Conservation (phyloP, 1,140 invertebrate genomes). For the Medauroidea extradentata region DNA sequence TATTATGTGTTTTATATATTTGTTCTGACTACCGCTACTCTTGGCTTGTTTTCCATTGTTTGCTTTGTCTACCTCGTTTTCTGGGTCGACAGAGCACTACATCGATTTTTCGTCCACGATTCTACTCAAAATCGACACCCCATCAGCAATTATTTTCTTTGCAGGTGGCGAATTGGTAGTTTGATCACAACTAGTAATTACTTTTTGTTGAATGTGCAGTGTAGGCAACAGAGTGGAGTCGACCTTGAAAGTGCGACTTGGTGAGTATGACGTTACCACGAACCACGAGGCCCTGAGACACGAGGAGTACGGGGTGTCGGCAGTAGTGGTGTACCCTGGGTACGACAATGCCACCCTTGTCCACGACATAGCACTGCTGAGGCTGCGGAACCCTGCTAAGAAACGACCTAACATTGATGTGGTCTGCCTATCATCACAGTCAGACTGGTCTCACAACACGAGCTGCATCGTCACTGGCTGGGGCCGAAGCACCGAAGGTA, state of each 20-base stretch:
- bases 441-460: conserved; percentile 13
- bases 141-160: too few species aligned
- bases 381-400: conserved; percentile 34
- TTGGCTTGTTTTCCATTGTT: too few species aligned
- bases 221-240: conserved; percentile 17
- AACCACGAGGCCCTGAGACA: conserved; percentile 24
- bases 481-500: conserved; percentile 48
- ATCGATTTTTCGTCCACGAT: too few species aligned
- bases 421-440: conserved; percentile 41
- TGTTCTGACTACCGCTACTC: too few species aligned
- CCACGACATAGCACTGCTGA: conserved; percentile 47
- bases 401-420: conserved; percentile 41
- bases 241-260: conserved; percentile 43
- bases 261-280: conserved; percentile 47
- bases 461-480: conserved; percentile 57
- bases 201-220: conserved; percentile 12
- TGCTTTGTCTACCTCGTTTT: too few species aligned
- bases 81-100: too few species aligned
- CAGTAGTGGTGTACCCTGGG: conserved; percentile 30
- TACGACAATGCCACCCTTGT: conserved; percentile 42
- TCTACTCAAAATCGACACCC: too few species aligned
- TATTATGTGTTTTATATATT: too few species aligned
- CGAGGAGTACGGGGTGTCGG: conserved; percentile 31
- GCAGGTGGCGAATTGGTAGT: too few species aligned
- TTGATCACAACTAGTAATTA: too few species aligned